Evolutionary conservation across 1,140 invertebrate species (phyloP), one percentile per base, ranked within the genome.

Genomic region (Eriocheir sinensis): DNA sequence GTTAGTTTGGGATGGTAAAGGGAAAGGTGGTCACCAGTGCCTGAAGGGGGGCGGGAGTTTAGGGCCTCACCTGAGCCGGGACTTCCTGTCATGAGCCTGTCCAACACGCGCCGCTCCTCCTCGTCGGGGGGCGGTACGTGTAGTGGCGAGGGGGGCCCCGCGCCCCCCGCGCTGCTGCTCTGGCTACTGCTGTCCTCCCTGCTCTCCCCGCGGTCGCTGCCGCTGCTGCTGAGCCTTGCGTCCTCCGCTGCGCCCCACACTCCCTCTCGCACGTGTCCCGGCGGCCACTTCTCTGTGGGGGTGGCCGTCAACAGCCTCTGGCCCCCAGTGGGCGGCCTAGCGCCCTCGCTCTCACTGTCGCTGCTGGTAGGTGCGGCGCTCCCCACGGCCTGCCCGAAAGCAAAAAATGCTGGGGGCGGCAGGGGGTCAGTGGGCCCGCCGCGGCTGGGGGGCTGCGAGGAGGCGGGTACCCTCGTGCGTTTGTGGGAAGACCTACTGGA

Each of bases 31-130:
- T n/a, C n/a, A n/a, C n/a, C n/a, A n/a, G n/a, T n/a, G n/a, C n/a
- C n/a, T n/a, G n/a, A n/a, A 3, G 32, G n/a, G 44, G 12, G 2
- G 15, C 30, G 6, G 79, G 32, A 48, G 30, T 36, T 21, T 15
- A 36, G 36, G n/a, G 30, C 17, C 91, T 85, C 80, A 92, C 91
- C 91, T 92, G 91, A 92, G 3, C 91, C 91, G 2, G 91, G 91
- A 32, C 91, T 92, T 27, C 80, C 80, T 38, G 79, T 83, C 91
- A 92, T 92, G 30, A 92, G 91, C 21, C 83, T 40, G 79, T 92
- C 80, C 91, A 92, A 27, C 12, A 92, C 40, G 21, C 44, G 80
- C 17, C 81, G 81, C 91, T 92, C 91, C 34, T 53, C 91, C 3
- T 40, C 80, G 91, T 92, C 91, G 17, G 91, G 91, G 30, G 91